Evolutionary conservation across 2,888 invertebrate genomes (phyloP), one percentile per base, ranked within the genome.

Genomic region (Limnephilus lunatus): DNA sequence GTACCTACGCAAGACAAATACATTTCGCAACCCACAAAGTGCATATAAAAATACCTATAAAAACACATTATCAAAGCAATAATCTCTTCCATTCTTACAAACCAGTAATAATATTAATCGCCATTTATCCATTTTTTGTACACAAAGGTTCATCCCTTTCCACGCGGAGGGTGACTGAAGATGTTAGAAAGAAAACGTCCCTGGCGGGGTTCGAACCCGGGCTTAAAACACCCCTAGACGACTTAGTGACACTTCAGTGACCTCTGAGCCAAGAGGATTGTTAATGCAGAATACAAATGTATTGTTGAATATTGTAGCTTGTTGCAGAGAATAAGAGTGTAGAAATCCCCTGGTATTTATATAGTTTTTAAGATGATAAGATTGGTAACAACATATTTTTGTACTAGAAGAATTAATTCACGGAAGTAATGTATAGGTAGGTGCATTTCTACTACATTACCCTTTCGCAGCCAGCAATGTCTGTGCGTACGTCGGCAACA

Each of bases 181-280:
- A 68, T 68, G 25, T 32, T 80, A 35, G 88, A 89, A 89, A 81
- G 80, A 89, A 81, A 89, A 89, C 80, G 35, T 80, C 80, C 88
- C 32, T 48, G 81, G 91, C 53, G 85, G 86, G 91, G 90, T 30
- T 85, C 80, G 90, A 85, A 39, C 91, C 83, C 31, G 81, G 32
- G 91, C 81, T 82, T 80, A 86, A 89, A 39, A 48, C 86, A 31
- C 89, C 83, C 91, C 92, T 90, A 91, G 92, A 90, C 93, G 92
- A 88, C 91, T 93, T 93, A 93, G 90, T 87, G 89, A 92, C 93
- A 92, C 93, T 92, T 53, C 91, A 92, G 82, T 92, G 92, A 85
- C 87, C 93, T 44, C 92, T 39, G 87, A 83, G 68, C 92, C 83
- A 89, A 80, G 32, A 89, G 88, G 88, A 89, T 89, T 89, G 80